A percentile compares a stretch with the other conserved stretches of the same genome.
Evolutionary conservation across 2,113 vertebrate species (phyloP).

Genomic region (Noturus placidus): DNA sequence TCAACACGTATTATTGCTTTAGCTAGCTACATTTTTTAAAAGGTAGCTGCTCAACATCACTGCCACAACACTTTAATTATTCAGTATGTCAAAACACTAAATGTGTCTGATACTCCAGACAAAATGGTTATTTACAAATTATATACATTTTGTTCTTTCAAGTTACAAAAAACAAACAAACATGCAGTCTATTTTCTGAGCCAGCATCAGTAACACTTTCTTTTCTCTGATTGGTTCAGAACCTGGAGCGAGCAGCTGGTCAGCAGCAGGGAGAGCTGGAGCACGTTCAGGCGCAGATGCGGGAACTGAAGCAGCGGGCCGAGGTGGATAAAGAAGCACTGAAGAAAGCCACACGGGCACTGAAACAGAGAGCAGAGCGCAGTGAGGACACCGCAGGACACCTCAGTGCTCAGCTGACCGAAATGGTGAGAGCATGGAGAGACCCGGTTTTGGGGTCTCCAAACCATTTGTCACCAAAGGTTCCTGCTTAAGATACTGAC

Average conservation of each 20-base stretch:
- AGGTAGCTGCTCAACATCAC: neutral
- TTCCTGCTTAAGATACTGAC: neutral
- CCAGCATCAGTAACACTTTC: neutral
- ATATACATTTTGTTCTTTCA: neutral
- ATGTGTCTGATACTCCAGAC: neutral
- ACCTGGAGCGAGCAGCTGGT: conserved; percentile 76
- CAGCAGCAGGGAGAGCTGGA: conserved; percentile 79
- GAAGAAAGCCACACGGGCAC: conserved; percentile 79
- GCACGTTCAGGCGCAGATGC: conserved; percentile 72
- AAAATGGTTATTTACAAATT: neutral
- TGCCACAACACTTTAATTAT: neutral
- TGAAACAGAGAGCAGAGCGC: conserved; percentile 83
- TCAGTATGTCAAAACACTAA: neutral
- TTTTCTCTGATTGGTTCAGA: conserved; percentile 66
- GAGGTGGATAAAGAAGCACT: conserved; percentile 80
- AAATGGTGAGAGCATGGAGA: conserved; percentile 74
- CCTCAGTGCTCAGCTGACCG: conserved; percentile 75
- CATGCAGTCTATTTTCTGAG: neutral
- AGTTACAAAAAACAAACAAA: neutral
- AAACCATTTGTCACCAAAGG: neutral
- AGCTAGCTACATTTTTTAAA: neutral
- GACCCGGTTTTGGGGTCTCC: neutral
- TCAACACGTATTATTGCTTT: too few species aligned
- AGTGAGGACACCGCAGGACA: conserved; percentile 77
- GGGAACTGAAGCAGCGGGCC: conserved; percentile 72